Conservation (phyloP, 2,888 invertebrate species). For the Hyposoter didymator region DNA sequence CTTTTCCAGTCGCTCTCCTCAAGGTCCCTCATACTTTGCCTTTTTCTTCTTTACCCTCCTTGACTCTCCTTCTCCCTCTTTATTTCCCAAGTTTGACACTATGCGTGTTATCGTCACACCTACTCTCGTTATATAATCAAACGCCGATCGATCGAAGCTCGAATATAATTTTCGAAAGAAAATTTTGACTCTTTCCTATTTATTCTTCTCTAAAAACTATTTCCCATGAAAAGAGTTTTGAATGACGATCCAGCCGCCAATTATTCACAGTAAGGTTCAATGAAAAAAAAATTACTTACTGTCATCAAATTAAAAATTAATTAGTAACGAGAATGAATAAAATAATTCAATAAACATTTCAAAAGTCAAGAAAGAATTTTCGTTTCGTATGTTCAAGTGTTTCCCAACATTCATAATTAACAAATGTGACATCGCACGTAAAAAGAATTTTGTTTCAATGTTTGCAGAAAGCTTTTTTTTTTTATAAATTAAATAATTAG, state of each 20-base stretch:
- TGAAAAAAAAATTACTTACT: too few species aligned
- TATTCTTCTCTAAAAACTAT: neutral
- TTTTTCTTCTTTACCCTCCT: constrained; percentile 1
- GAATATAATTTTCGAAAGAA: neutral
- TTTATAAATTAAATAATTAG: neutral
- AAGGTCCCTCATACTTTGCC: neutral
- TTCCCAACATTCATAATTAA: neutral
- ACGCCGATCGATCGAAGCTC: neutral
- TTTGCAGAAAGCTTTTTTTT: neutral
- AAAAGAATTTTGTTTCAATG: neutral
- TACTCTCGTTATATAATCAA: neutral
- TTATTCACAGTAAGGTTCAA: neutral
- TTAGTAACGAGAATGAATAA: too few species aligned
- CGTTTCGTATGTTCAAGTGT: neutral
- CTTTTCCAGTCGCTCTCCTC: constrained; percentile 57
- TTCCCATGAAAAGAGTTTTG: neutral
- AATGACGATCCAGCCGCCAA: neutral
- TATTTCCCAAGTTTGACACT: constrained; percentile 41
- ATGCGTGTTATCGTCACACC: constrained; percentile 35
- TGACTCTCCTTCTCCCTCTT: neutral
- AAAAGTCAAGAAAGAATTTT: too few species aligned
- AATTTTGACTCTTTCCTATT: neutral
- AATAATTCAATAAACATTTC: too few species aligned
- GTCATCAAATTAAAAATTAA: too few species aligned
- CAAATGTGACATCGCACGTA: neutral